Evolutionary conservation across 2,888 invertebrate species (phyloP), one percentile per base, ranked within the genome.

Genomic region (Marronus borbonicus): DNA sequence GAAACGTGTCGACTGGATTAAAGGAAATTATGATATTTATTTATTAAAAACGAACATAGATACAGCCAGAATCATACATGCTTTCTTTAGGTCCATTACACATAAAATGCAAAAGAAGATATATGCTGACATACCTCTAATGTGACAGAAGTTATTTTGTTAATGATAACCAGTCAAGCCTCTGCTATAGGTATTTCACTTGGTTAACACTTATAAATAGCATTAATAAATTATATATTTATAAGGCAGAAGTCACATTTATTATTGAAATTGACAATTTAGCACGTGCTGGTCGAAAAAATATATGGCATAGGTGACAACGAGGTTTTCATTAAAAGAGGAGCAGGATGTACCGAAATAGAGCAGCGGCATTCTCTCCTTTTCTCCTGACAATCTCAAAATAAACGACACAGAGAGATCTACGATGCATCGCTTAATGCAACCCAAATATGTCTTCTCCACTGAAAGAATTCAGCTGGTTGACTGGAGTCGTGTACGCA

Each of bases 291-390:
- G 24, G 65, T 55, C 14, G 24, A 24, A 44, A 74, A 60, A 58
- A 60, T 60, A 49, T 60, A 44, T 58, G 72, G 58, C 36, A 72
- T 74, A 74, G 60, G 60, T 68, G 68, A 66, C 76, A 76, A 66
- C 68, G 58, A 75, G 69, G 76, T 74, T 79, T 79, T 77, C 76
- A 76, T 68, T 74, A 64, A 74, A 72, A 77, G 66, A 64, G 70
- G 74, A 77, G 77, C 79, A 79, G 79, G 79, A 79, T 79, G 76
- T 79, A 76, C 79, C 52, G 68, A 79, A 79, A 79, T 79, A 79
- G 55, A 55, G 55, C 70, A 76, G 69, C 60, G 39, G 55, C 39
- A 62, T 74, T 65, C 66, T 74, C 20, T 60, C 52, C 44, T 69
- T 62, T 60, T 70, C 52, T 58, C 39, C 49, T 69, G 70, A 77